phyloP scores from a whole-genome alignment of 2,113 vertebrate species.

The Hoplias malabaricus region DNA sequence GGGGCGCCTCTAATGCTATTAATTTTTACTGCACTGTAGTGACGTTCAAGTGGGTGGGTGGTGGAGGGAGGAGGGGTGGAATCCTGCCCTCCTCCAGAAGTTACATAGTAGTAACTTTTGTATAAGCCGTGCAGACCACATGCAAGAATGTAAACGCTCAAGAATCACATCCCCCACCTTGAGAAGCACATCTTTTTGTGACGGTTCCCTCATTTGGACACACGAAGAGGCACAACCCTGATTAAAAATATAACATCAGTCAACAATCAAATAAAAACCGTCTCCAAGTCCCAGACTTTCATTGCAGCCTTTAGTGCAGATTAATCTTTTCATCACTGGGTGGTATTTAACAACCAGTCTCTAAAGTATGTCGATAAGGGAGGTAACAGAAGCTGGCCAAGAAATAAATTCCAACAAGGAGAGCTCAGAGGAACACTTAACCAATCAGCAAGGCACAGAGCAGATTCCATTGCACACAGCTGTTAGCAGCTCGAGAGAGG shows the following conservation, averaged over 20 bases:
- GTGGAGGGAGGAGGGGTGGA: no score
- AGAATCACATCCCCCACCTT: neutral
- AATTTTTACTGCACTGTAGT: no score
- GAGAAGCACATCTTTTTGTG: neutral
- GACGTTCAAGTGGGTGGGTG: no score
- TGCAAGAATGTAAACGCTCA: neutral
- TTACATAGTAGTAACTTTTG: no score
- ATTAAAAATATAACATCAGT: neutral
- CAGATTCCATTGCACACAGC: slow-evolving; percentile 46
- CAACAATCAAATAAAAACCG: neutral
- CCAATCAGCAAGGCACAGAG: slow-evolving; percentile 39
- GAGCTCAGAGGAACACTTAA: slow-evolving; percentile 42
- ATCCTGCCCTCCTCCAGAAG: no score
- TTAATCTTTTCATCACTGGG: neutral
- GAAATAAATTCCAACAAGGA: slow-evolving; percentile 57
- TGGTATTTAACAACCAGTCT: neutral
- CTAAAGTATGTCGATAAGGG: slow-evolving; percentile 5
- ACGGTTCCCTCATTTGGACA: neutral
- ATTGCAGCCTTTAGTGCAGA: neutral
- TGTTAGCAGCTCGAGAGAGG: slow-evolving; percentile 28
- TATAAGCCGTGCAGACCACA: neutral
- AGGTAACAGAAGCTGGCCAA: neutral
- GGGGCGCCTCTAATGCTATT: no score
- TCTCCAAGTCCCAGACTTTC: neutral
- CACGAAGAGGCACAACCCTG: neutral